These are phyloP conservation scores for Pterostichus niger DNA, from an alignment of 2,888 invertebrate genomes.

Conservation along the genomic window DNA sequence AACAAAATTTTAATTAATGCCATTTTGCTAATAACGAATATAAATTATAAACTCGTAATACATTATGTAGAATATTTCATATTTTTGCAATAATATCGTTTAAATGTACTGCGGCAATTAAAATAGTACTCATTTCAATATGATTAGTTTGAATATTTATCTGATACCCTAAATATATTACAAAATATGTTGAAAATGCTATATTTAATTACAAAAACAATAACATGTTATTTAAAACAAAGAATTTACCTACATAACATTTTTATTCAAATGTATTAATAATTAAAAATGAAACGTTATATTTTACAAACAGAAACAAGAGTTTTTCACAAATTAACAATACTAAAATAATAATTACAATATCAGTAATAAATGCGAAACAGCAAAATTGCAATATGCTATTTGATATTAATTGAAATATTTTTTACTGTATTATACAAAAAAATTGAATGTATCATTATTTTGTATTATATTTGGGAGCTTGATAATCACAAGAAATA, in stretches of 20 bases:
- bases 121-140: neutral
- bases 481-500: no score
- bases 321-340: no score
- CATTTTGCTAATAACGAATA: neutral
- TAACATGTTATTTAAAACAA: neutral
- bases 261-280: neutral
- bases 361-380: no score
- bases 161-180: neutral
- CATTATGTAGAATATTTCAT: neutral
- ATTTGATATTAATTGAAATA: no score
- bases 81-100: neutral
- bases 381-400: no score
- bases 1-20: neutral
- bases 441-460: no score
- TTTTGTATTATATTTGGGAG: no score
- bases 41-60: neutral
- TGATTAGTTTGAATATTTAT: neutral
- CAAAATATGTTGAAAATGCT: constrained; percentile 4
- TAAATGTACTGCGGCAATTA: neutral
- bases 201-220: constrained; percentile 1
- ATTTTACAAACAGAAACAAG: neutral
- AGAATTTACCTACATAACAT: neutral
- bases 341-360: no score
- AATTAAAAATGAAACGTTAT: neutral
- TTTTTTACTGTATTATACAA: no score